Percentiles rank a stretch among this genome's conserved stretches.
These are phyloP conservation scores for Zingel zingel DNA, from an alignment of 2,113 vertebrate genomes.

Conservation along the genomic window DNA sequence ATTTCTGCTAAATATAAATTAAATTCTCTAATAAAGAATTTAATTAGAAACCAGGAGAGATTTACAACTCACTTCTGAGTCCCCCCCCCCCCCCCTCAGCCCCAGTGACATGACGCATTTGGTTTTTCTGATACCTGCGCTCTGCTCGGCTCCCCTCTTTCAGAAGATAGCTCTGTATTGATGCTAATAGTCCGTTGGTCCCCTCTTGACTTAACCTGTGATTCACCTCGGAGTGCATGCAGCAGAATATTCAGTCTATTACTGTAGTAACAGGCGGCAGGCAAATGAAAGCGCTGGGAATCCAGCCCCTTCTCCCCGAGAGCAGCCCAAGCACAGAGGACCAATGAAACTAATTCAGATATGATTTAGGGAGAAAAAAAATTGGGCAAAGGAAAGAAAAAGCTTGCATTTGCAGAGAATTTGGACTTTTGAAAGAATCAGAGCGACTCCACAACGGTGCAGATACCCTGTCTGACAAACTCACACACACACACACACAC, in stretches of 20 bases:
- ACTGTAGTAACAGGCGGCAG: conserved; percentile 54
- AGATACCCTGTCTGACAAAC: conserved; percentile 1
- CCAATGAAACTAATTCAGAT: conserved; percentile 47
- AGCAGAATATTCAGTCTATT: conserved; percentile 56
- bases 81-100: not conserved
- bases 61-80: not conserved
- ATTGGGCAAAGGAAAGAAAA: conserved; percentile 41
- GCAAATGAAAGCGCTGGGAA: conserved; percentile 38
- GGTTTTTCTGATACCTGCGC: not conserved
- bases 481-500: conserved; percentile 3
- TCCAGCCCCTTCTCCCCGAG: not conserved
- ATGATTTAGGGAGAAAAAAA: conserved; percentile 43
- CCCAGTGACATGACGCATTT: not conserved
- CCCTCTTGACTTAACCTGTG: conserved; percentile 36
- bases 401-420: conserved; percentile 34
- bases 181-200: conserved; percentile 38
- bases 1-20: not conserved
- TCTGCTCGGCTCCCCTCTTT: conserved; percentile 16
- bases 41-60: not conserved
- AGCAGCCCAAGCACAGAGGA: conserved; percentile 37
- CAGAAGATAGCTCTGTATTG: conserved; percentile 8
- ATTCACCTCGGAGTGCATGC: conserved; percentile 20
- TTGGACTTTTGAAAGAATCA: conserved; percentile 17
- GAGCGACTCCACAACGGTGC: conserved; percentile 5
- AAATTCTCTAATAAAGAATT: not conserved